Evolutionary conservation across 30 jellyfish, hydroid and myxozoan species (phyloP).

Genomic region (Hydractinia echinata): DNA sequence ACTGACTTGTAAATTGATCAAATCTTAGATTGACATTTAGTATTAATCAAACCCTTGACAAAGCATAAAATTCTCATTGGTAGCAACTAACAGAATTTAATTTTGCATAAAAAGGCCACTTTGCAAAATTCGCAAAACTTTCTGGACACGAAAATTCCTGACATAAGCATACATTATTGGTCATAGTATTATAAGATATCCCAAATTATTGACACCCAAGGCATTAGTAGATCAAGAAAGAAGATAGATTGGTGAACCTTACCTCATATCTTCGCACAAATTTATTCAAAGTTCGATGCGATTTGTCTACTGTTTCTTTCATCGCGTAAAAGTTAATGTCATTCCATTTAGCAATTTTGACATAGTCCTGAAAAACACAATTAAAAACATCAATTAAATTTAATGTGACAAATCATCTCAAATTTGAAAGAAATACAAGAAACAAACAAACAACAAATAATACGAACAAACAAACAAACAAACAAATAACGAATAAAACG

Average conservation of each 20-base stretch:
- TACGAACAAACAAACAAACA: neutral
- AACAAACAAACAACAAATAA: conserved; percentile 1
- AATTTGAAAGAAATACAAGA: neutral
- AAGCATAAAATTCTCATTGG: too few relatives aligned
- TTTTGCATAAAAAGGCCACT: too few relatives aligned
- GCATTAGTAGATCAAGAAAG: neutral
- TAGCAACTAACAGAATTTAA: too few relatives aligned
- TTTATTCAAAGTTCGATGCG: conserved; percentile 83
- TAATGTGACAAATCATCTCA: neutral
- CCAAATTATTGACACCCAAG: too few relatives aligned
- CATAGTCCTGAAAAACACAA: conserved; percentile 58
- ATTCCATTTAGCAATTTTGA: conserved; percentile 89
- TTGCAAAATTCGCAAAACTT: too few relatives aligned
- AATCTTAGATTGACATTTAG: too few relatives aligned
- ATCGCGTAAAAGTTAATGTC: conserved; percentile 78
- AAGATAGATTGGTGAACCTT: neutral
- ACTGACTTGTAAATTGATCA: too few relatives aligned
- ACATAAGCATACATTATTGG: too few relatives aligned
- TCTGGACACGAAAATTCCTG: too few relatives aligned
- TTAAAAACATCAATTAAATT: neutral
- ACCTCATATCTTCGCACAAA: conserved; percentile 71
- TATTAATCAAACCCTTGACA: too few relatives aligned
- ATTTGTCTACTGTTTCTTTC: conserved; percentile 73
- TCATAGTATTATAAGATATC: too few relatives aligned
- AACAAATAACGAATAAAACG: neutral